Conservation (phyloP, 2,113 vertebrate species). For the Hippoglossus stenolepis region DNA sequence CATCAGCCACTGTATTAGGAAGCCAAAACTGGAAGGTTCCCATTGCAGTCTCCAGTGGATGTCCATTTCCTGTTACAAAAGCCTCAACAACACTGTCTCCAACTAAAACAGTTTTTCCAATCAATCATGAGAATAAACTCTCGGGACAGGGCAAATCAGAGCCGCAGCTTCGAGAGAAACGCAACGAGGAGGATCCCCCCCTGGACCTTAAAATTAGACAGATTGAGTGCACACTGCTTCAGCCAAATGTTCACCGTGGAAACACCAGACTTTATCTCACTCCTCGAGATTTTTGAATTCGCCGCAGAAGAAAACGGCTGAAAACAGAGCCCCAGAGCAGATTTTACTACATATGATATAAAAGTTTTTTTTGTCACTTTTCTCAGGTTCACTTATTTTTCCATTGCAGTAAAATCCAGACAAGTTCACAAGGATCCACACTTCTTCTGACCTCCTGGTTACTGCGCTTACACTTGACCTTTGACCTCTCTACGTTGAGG, state of each 20-base stretch:
- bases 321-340: background rate
- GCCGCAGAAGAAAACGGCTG: background rate
- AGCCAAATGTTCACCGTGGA: conserved; percentile 39
- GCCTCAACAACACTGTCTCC: conserved; percentile 44
- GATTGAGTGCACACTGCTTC: conserved; percentile 40
- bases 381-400: background rate
- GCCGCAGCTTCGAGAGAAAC: conserved; percentile 32
- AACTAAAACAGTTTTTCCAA: conserved; percentile 64
- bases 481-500: conserved; percentile 41
- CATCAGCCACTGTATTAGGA: conserved; percentile 14
- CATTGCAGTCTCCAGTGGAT: conserved; percentile 53
- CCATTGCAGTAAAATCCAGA: conserved; percentile 4
- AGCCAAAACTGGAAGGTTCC: conserved; percentile 55
- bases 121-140: conserved; percentile 64
- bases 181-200: conserved; percentile 45
- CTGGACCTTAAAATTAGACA: conserved; percentile 55
- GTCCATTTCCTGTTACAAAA: conserved; percentile 69
- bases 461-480: conserved; percentile 38
- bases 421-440: background rate
- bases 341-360: background rate
- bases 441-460: conserved; percentile 29
- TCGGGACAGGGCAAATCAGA: conserved; percentile 41
- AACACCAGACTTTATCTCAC: conserved; percentile 22
- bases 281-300: conserved; percentile 10
- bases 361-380: background rate